Conservation (phyloP, 2,888 invertebrate species). For the Dyspetes luteomarginatus region DNA sequence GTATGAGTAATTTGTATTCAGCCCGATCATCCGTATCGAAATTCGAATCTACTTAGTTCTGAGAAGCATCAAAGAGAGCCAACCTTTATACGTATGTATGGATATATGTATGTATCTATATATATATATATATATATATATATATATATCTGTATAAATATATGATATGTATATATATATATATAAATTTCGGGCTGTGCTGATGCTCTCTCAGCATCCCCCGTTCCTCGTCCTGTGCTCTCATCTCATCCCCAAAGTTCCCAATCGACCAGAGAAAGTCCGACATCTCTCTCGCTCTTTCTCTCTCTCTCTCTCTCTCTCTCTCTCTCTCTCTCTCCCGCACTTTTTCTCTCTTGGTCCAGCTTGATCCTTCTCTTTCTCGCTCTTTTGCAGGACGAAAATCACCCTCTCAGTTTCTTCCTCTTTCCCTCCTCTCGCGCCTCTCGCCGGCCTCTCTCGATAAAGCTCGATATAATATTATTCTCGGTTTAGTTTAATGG, state of each 20-base stretch:
- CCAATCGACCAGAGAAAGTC: conserved; percentile 56
- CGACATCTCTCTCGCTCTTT: conserved; percentile 44
- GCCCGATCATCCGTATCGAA: conserved; percentile 84
- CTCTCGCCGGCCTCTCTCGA: conserved; percentile 72
- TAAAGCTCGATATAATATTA: conserved; percentile 83
- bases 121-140: neutral
- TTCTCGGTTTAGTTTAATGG: conserved; percentile 84
- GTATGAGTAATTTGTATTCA: conserved; percentile 84
- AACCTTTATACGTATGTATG: conserved; percentile 24
- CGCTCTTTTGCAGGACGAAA: conserved; percentile 22
- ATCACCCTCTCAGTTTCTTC: conserved; percentile 61
- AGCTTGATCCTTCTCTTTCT: conserved; percentile 17
- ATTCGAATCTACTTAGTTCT: conserved; percentile 84
- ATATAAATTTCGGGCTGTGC: conserved; percentile 67
- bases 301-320: conserved; percentile 20
- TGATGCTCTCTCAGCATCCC: conserved; percentile 56
- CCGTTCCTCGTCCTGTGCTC: conserved; percentile 41
- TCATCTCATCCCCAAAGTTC: conserved; percentile 58
- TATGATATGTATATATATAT: conserved; percentile 24
- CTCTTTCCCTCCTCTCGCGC: conserved; percentile 54
- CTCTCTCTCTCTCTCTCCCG: conserved; percentile 19
- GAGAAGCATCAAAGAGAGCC: conserved; percentile 76
- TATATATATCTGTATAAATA: conserved; percentile 34
- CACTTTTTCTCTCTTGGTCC: conserved; percentile 10
- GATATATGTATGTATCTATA: conserved; percentile 29